A percentile compares a stretch with the other conserved stretches of the same genome.
Conservation (phyloP, 2,888 invertebrate genomes). For the Nomada flava region DNA sequence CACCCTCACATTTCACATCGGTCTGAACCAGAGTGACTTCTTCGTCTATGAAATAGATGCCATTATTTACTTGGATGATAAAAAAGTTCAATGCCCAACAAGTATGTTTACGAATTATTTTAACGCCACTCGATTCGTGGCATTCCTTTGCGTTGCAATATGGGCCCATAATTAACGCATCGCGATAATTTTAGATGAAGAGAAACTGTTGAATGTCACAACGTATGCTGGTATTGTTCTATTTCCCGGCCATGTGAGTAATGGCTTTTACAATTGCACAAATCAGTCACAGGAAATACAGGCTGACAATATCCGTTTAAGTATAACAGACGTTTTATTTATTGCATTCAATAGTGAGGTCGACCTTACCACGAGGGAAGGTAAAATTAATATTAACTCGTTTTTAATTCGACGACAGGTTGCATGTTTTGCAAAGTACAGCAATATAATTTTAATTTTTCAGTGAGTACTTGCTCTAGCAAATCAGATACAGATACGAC, state of each 20-base stretch:
- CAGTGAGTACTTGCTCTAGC: not conserved
- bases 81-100: not conserved
- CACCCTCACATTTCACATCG: not conserved
- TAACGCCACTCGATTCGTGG: no score
- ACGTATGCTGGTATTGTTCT: rapidly evolving
- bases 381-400: not conserved
- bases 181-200: not conserved
- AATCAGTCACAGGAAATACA: not conserved
- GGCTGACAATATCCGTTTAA: not conserved
- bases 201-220: rapidly evolving
- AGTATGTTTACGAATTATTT: not conserved
- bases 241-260: not conserved
- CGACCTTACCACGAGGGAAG: not conserved
- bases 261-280: not conserved
- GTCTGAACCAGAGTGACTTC: not conserved
- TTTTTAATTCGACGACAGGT: no score
- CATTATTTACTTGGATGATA: not conserved
- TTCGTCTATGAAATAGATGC: not conserved
- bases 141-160: not conserved
- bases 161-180: not conserved
- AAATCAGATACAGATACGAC: no score
- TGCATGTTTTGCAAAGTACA: no score
- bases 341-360: not conserved
- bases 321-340: not conserved
- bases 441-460: not conserved